Percentiles rank a stretch among this genome's conserved stretches.
These are phyloP conservation scores for Apis dorsata DNA, from an alignment of 1,140 invertebrate species.

Conservation along the genomic window DNA sequence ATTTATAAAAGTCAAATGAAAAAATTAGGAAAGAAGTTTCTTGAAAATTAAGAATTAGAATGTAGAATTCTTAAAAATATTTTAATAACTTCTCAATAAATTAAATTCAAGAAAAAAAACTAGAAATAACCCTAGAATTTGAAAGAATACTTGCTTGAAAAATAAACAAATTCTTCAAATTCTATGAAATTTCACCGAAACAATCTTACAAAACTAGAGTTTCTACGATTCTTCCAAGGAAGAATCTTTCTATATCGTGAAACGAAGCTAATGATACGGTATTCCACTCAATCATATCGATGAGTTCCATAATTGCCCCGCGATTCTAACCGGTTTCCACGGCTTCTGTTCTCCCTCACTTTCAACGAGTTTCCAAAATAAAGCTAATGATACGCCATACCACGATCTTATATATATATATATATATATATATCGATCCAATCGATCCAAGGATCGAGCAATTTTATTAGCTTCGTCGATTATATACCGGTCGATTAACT, in stretches of 20 bases:
- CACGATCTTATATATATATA: not conserved
- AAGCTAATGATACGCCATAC: constrained; percentile 7
- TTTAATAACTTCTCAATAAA: no score
- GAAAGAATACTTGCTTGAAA: no score
- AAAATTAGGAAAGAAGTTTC: no score
- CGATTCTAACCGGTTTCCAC: constrained; percentile 16
- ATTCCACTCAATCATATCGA: constrained; percentile 41
- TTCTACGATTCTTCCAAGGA: constrained; percentile 14
- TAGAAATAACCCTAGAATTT: no score
- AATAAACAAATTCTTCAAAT: no score
- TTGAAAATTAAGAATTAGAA: no score
- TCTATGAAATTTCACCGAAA: not conserved
- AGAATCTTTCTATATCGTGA: not conserved
- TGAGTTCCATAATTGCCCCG: constrained; percentile 15
- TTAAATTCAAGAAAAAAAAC: no score
- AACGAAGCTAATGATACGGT: constrained; percentile 29
- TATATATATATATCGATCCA: not conserved
- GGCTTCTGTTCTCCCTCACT: not conserved
- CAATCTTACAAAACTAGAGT: not conserved
- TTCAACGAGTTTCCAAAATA: constrained; percentile 24
- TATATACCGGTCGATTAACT: not conserved
- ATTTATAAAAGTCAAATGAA: no score
- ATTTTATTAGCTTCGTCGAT: constrained; percentile 8
- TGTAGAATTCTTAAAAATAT: no score
- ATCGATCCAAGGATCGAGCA: not conserved